Conservation (phyloP, 2,797 vertebrate species). For the Tangara arthus region DNA sequence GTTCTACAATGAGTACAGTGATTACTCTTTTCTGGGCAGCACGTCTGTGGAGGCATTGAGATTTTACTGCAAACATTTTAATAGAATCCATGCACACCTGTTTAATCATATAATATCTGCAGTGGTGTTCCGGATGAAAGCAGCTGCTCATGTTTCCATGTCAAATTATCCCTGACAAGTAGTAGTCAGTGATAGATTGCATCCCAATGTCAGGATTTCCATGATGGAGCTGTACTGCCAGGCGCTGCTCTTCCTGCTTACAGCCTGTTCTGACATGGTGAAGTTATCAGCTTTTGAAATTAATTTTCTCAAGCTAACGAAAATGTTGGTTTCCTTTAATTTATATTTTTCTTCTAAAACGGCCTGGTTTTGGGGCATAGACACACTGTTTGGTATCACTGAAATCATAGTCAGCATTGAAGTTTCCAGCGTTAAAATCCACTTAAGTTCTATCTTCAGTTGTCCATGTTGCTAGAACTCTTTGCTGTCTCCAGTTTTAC, state of each 20-base stretch:
- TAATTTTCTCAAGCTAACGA: neutral
- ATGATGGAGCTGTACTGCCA: neutral
- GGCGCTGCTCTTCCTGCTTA: neutral
- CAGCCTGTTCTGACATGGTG: neutral
- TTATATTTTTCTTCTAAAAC: neutral
- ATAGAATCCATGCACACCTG: neutral
- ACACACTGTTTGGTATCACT: neutral
- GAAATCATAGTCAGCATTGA: neutral
- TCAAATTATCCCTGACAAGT: constrained; percentile 17
- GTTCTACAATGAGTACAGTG: neutral
- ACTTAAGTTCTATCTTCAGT: neutral
- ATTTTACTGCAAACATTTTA: neutral
- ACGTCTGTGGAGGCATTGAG: neutral
- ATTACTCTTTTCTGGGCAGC: neutral
- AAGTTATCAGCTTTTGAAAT: neutral
- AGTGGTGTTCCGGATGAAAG: neutral
- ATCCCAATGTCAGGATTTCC: neutral
- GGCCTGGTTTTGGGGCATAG: neutral
- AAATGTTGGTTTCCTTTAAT: neutral
- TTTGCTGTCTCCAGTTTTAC: neutral
- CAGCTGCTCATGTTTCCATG: neutral
- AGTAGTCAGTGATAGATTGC: neutral
- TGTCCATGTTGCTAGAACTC: neutral
- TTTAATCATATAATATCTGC: neutral
- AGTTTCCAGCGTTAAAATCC: neutral